Conservation (phyloP, 2,113 vertebrate species). For the Scatophagus argus region DNA sequence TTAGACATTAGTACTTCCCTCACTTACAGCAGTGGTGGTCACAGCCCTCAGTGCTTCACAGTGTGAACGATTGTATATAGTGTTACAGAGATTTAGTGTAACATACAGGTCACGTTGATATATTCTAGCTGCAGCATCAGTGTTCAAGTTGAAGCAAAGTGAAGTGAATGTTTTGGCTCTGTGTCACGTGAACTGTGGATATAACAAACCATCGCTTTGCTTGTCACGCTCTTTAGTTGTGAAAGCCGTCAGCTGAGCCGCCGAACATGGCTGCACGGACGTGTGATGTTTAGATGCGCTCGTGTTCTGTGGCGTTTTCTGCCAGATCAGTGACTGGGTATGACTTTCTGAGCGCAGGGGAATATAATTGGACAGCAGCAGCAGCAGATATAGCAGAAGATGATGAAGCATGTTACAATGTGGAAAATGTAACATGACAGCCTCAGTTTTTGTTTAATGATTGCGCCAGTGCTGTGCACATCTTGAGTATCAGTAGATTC, state of each 20-base stretch:
- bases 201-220: slow-evolving; percentile 16
- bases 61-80: slow-evolving; percentile 24
- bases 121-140: slow-evolving; percentile 11
- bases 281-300: slow-evolving; percentile 7
- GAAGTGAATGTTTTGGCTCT: slow-evolving; percentile 25
- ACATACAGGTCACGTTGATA: background rate
- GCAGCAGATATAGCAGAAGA: background rate
- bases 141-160: slow-evolving; percentile 29
- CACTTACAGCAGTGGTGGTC: background rate
- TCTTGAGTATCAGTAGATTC: slow-evolving; percentile 23
- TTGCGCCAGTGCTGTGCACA: slow-evolving; percentile 7
- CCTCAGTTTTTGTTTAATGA: slow-evolving; percentile 8
- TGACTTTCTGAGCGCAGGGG: background rate
- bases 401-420: background rate
- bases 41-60: background rate
- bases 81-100: slow-evolving; percentile 10
- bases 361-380: slow-evolving; percentile 24
- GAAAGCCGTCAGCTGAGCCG: background rate
- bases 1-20: background rate
- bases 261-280: background rate
- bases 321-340: slow-evolving; percentile 14
- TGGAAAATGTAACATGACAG: background rate
- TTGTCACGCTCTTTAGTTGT: background rate
- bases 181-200: slow-evolving; percentile 23
- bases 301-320: slow-evolving; percentile 2